Conservation (phyloP, 30 jellyfish, hydroid and myxozoan species). For the Aurelia sp. region DNA sequence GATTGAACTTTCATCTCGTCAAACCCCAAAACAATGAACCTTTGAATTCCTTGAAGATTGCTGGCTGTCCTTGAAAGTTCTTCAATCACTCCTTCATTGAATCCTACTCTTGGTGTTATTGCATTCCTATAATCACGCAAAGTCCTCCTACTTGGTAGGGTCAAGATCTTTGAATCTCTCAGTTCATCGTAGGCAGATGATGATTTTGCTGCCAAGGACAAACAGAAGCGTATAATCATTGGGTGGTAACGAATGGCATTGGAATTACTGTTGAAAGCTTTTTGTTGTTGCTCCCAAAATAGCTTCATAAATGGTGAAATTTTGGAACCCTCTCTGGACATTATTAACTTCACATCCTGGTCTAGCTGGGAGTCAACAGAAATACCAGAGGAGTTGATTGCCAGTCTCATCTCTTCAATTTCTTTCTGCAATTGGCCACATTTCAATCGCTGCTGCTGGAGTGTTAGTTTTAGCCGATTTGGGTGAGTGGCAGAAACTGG, state of each 20-base stretch:
- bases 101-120: slow-evolving; percentile 56
- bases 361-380: slow-evolving; percentile 34
- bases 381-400: slow-evolving; percentile 4
- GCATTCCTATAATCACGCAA: slow-evolving; percentile 65
- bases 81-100: slow-evolving; percentile 29
- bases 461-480: slow-evolving; percentile 48
- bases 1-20: slow-evolving; percentile 77
- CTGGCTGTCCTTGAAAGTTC: slow-evolving; percentile 33
- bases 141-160: slow-evolving; percentile 86
- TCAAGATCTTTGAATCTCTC: slow-evolving; percentile 59
- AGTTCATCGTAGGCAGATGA: slow-evolving; percentile 79
- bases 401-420: slow-evolving; percentile 34
- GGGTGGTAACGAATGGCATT: slow-evolving; percentile 83
- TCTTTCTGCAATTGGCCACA: slow-evolving; percentile 39
- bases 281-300: slow-evolving; percentile 89
- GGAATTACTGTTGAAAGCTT: slow-evolving; percentile 32
- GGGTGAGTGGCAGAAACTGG: slow-evolving; percentile 45
- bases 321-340: slow-evolving; percentile 21
- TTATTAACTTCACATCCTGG: slow-evolving; percentile 27
- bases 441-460: slow-evolving; percentile 51
- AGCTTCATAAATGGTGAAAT: slow-evolving; percentile 77
- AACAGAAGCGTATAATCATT: slow-evolving; percentile 76
- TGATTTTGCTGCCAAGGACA: slow-evolving; percentile 76
- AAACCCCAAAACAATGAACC: slow-evolving; percentile 28
- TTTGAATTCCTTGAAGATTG: slow-evolving; percentile 37